Percentiles rank a stretch among this genome's conserved stretches.
Evolutionary conservation across 2,888 invertebrate species (phyloP).

Genomic region (Chironomus riparius): DNA sequence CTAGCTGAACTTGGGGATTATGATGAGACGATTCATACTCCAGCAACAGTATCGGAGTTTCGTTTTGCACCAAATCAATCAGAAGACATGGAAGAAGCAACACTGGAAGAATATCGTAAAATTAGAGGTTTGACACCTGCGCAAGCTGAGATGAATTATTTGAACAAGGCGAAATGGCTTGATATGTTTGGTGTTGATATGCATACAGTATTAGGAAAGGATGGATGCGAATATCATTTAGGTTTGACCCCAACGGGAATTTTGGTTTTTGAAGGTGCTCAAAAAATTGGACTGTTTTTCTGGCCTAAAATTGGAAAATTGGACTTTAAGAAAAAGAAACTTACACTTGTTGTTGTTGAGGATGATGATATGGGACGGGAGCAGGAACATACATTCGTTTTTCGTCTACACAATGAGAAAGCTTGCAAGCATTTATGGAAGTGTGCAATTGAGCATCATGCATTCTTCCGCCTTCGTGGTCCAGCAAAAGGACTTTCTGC

Average conservation of each 20-base stretch:
- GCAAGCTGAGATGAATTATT: conserved; percentile 87
- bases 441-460: conserved; percentile 98
- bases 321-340: conserved; percentile 95
- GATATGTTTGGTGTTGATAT: conserved; percentile 99
- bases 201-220: conserved; percentile 95
- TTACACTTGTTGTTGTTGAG: conserved; percentile 95
- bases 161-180: conserved; percentile 94
- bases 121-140: conserved; percentile 84
- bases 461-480: conserved; percentile 91
- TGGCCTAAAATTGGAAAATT: conserved; percentile 98
- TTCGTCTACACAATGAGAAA: conserved; percentile 89
- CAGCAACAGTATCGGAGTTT: conserved; percentile 97
- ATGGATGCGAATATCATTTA: conserved; percentile 90
- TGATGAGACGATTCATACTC: conserved; percentile 82
- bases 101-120: conserved; percentile 84
- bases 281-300: conserved; percentile 97
- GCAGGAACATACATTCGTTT: conserved; percentile 98
- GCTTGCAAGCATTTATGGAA: conserved; percentile 99
- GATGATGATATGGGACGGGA: conserved; percentile 95
- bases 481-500: conserved; percentile 82
- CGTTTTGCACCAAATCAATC: conserved; percentile 93
- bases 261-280: conserved; percentile 90
- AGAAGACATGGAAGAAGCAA: conserved; percentile 91
- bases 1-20: conserved; percentile 95
- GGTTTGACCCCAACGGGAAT: conserved; percentile 98